Base-by-base conservation (phyloP, 2,797 vertebrate genomes). In the Microtus obscurus region DNA sequence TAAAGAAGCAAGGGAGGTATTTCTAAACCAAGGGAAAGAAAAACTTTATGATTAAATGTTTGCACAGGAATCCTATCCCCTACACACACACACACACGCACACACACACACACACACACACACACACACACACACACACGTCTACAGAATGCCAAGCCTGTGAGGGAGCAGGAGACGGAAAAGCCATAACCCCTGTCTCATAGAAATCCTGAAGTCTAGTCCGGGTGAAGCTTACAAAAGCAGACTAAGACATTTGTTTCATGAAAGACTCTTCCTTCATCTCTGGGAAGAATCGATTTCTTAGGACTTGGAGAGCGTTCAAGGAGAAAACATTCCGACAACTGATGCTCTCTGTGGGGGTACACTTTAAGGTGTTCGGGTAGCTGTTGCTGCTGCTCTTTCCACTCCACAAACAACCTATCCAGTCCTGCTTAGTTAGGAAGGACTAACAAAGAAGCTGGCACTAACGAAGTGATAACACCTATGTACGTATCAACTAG, bases 121-220 rank as follows among this genome's bases (percentile, higher is more conserved):
- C 53, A 81, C 25, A 10, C 56, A 59, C 3, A 73, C 8, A 1
- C 1, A 2, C 7, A 1, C 1, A 1, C 29, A 3, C 3, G 1
- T 10, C 43, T 29, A 1, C 1, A 14, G 8, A 34, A 61, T 2
- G 51, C 45, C 3, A 43, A 43, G 61, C 17, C 43, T 63, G 13
- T 37, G 31, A 1, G 25, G 25, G 80, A 67, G 16, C 1, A 76
- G 43, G 27, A 69, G 9, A 21, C 4, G 4, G 7, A 29, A 5
- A 11, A n/a, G 31, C 51, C 77, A 45, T 79, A 63, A 37, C 63
- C 21, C 12, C 8, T 21, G 45, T 73, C 40, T 87, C 83, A 13
- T 2, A 29, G n/a, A 59, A 25, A 69, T 25, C 74, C 7, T 11
- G 8, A 16, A 11, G 34, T 61, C 71, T 77, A 19, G 37, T 73